Evolutionary conservation across 2,888 invertebrate genomes (phyloP), one percentile per base, ranked within the genome.

Genomic region (Andrena trimmerana): DNA sequence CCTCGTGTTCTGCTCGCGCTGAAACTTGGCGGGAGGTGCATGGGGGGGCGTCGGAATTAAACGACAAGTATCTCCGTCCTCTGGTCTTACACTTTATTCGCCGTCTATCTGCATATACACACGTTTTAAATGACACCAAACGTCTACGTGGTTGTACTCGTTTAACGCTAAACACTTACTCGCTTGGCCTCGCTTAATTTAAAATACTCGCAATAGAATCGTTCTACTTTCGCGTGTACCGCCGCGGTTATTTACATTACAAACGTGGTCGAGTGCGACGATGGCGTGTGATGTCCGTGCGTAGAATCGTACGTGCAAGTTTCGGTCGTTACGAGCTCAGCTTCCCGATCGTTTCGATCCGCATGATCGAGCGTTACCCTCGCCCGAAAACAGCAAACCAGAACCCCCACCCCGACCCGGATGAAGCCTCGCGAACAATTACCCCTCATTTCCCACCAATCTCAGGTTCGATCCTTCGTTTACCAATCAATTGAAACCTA

Each of bases 1-100:
- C 42, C 42, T 42, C 16, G 16, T 16, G 42, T 42, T 42, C 42
- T 42, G 42, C 42, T 42, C 42, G 13, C 42, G 4, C 1, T 42
- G 42, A 42, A 42, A 13, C 42, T 0, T 3, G 20, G 16, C 16
- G 20, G 27, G 1, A 29, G 48, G 50, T 60, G 1, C 16, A 33
- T 2, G 52, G 1, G 4, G 27, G 36, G 16, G 7, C 20, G 48
- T 27, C 6, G n/a, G 27, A 16, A 20, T 57, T 29, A 70, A 57
- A 7, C 42, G 8, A 50, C 57, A 68, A 36, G 57, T 16, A 24
- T 67, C 6, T 75, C 65, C 70, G 27, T 84, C 67, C 57, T 83
- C 83, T 81, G 66, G 74, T 84, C 80, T 79, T 89, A 89, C 79
- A 71, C 79, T 81, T 90, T 88, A 89, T 88, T 88, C 88, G 59